Evolutionary conservation across 2,797 vertebrate species (phyloP).

Genomic region (Gambusia yucatana): DNA sequence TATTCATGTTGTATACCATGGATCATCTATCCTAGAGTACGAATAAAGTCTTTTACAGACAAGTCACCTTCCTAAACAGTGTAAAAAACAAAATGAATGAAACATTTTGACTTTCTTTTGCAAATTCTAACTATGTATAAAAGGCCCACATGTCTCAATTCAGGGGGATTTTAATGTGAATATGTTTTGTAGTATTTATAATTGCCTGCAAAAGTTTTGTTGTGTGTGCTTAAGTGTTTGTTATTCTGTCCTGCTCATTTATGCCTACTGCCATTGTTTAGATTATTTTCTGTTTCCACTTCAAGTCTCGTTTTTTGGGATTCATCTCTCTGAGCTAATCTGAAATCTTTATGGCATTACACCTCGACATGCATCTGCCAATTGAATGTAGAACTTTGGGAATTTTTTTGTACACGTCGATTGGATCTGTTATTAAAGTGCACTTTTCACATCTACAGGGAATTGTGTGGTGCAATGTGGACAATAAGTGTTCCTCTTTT

Average conservation of each 20-base stretch:
- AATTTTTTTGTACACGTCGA: conserved; percentile 40
- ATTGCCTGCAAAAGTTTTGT: conserved; percentile 4
- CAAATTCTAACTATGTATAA: conserved; percentile 3
- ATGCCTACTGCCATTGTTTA: conserved; percentile 9
- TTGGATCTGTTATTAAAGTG: conserved; percentile 54
- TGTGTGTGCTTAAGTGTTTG: conserved; percentile 21
- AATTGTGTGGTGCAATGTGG: conserved; percentile 10
- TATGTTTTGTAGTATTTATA: conserved; percentile 45
- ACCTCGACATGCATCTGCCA: conserved; percentile 21
- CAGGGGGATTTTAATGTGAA: conserved; percentile 36
- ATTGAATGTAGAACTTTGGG: conserved; percentile 32
- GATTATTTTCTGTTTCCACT: conserved; percentile 36
- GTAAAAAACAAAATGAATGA: conserved; percentile 3
- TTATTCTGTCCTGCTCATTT: conserved; percentile 6
- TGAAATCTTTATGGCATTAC: conserved; percentile 10
- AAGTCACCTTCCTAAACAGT: neutral
- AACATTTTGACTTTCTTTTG: conserved; percentile 20
- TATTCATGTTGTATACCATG: conserved; percentile 1
- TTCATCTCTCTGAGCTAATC: conserved; percentile 16
- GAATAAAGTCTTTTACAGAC: conserved; percentile 13
- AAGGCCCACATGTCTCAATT: conserved; percentile 35
- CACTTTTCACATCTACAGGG: conserved; percentile 26
- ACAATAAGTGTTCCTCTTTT: conserved; percentile 31
- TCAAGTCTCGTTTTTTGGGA: conserved; percentile 19
- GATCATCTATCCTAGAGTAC: neutral